A percentile compares a stretch with the other conserved stretches of the same genome.
These are phyloP conservation scores for Astur gentilis DNA, from an alignment of 2,113 vertebrate species.

Conservation along the genomic window DNA sequence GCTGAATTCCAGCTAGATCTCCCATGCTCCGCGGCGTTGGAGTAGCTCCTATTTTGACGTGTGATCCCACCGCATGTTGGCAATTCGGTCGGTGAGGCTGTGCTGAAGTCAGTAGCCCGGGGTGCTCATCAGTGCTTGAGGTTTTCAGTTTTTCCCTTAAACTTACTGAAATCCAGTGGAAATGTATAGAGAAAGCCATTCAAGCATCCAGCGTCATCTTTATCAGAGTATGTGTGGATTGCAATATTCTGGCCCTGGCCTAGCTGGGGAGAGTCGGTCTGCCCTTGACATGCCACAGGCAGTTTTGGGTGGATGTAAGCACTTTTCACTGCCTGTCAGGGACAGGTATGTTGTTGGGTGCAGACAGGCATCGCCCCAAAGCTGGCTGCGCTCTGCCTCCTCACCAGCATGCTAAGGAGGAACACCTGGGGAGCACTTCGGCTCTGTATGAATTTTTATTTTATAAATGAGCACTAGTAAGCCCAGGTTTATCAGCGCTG, in stretches of 20 bases:
- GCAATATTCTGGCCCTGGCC: background rate
- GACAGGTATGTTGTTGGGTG: background rate
- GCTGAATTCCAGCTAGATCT: background rate
- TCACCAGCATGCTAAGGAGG: background rate
- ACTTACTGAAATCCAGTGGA: background rate
- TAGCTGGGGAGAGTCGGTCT: background rate
- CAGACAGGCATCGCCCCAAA: background rate
- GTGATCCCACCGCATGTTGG: background rate
- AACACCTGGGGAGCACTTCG: background rate
- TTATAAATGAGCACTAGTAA: background rate
- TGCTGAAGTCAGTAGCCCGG: background rate
- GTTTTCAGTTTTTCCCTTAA: background rate
- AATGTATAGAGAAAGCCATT: background rate
- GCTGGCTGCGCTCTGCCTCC: background rate
- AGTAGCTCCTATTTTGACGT: background rate
- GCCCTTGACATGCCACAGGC: background rate
- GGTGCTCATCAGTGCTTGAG: background rate
- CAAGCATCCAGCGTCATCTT: background rate
- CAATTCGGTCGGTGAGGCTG: background rate
- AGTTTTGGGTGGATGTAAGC: background rate
- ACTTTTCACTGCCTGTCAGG: background rate
- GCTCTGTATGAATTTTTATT: background rate
- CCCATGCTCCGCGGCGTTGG: accelerated
- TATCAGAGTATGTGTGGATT: background rate
- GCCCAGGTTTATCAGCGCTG: background rate